Evolutionary conservation across 2,888 invertebrate genomes (phyloP), one percentile per base, ranked within the genome.

Genomic region (Ornithoptera alexandrae): DNA sequence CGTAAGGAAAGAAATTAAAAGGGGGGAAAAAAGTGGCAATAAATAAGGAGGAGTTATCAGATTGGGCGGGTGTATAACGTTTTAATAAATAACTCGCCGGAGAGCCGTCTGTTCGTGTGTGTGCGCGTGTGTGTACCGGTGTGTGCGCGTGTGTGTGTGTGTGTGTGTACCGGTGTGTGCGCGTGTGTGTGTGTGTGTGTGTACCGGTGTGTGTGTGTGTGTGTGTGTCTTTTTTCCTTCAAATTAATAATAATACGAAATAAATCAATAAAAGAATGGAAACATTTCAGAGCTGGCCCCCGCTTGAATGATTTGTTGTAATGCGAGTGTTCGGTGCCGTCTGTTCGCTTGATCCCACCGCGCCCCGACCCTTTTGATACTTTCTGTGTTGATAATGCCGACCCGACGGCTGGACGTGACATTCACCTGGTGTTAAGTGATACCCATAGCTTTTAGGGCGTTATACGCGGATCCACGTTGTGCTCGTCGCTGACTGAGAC

Each of bases 211-310:
- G 30, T n/a, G 57, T 72, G 72, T 72, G 67, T 70, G 74, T 70
- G 69, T 81, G 80, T 82, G 30, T 30, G 30, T 80, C 79, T 80
- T 83, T 83, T 83, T 77, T 78, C 18, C 7, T 80, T 85, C 82
- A 82, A 88, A 90, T 89, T 91, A 91, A 90, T 91, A 92, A 90
- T 92, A 92, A 90, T 89, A 85, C 82, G 86, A 84, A 87, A 91
- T 92, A 92, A 92, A 91, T 91, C 91, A 92, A 91, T 89, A 87
- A 86, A 87, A 87, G 90, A 90, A 90, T 91, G 90, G 89, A 88
- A 90, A 85, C 86, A 83, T 87, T 87, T 86, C 86, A 83, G 86
- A 85, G 81, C 83, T 80, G 85, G 85, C 81, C 80, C 80, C 80
- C 82, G 86, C 82, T 80, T 89, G 92, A 92, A 91, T 91, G 92